A percentile compares a stretch with the other conserved stretches of the same genome.
phyloP scores from a whole-genome alignment of 2,888 invertebrate genomes.

The Cybosia mesomella region DNA sequence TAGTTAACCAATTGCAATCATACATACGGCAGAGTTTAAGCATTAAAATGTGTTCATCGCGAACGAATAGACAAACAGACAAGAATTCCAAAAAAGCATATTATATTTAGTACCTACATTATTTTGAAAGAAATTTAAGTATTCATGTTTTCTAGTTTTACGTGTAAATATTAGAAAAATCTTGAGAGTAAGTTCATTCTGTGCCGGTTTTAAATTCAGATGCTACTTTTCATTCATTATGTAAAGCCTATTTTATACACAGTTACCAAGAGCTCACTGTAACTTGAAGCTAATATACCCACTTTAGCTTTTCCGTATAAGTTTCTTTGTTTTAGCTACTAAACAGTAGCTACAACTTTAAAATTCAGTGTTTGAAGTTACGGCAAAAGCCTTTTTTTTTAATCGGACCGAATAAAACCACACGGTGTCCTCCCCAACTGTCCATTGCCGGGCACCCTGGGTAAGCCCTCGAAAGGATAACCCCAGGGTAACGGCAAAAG shows the following conservation, averaged over 20 bases:
- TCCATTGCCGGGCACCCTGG: too few species aligned
- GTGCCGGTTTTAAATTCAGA: neutral
- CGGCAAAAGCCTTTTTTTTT: neutral
- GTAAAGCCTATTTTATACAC: constrained; percentile 1
- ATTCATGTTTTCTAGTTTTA: neutral
- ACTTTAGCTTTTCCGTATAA: constrained; percentile 1
- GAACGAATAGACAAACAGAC: too few species aligned
- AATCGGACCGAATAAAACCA: too few species aligned
- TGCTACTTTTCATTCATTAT: neutral
- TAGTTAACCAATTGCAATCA: too few species aligned
- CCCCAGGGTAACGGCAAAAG: neutral
- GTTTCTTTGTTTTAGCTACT: neutral
- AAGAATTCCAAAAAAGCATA: too few species aligned
- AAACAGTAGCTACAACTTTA: neutral
- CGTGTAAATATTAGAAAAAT: neutral
- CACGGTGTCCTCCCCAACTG: too few species aligned
- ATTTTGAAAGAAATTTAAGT: neutral
- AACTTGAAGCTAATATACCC: constrained; percentile 1
- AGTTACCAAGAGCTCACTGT: neutral
- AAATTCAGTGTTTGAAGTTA: neutral
- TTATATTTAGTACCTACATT: neutral
- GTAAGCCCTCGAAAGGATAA: too few species aligned
- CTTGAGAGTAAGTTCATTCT: neutral
- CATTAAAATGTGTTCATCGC: too few species aligned
- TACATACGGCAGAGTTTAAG: too few species aligned